phyloP scores from a whole-genome alignment of 2,888 invertebrate genomes.

The Carterocephalus palaemon region DNA sequence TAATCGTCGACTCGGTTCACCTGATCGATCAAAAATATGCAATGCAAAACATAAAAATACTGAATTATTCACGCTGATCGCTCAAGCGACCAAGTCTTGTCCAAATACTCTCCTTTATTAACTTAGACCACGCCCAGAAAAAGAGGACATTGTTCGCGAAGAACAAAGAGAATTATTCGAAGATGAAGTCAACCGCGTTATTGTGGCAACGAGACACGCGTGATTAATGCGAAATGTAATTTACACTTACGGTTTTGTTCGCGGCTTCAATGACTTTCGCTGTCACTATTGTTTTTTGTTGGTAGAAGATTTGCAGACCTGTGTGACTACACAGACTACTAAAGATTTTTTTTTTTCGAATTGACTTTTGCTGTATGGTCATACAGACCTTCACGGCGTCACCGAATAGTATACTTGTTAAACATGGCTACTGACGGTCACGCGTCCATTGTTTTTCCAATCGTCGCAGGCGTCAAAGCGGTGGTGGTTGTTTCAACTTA shows the following conservation, averaged over 20 bases:
- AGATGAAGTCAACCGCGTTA: constrained; percentile 77
- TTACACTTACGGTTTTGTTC: constrained; percentile 63
- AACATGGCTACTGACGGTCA: constrained; percentile 9
- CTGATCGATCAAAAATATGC: too few relatives aligned
- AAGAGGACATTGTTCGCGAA: constrained; percentile 58
- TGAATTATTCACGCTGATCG: too few relatives aligned
- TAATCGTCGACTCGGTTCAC: too few relatives aligned
- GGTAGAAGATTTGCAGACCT: constrained; percentile 22
- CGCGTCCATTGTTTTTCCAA: neutral
- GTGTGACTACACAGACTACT: constrained; percentile 14
- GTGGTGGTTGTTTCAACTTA: constrained; percentile 8
- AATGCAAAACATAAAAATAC: too few relatives aligned
- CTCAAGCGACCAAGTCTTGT: neutral
- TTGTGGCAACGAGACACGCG: constrained; percentile 61
- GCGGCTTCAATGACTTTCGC: constrained; percentile 26
- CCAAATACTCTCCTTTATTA: constrained; percentile 23
- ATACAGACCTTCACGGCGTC: too few relatives aligned
- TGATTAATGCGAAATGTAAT: constrained; percentile 72
- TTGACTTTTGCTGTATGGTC: too few relatives aligned
- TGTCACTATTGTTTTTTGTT: constrained; percentile 9
- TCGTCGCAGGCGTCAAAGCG: constrained; percentile 13
- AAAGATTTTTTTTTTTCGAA: too few relatives aligned
- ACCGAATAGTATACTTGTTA: too few relatives aligned
- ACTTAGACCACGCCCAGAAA: constrained; percentile 43
- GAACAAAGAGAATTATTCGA: constrained; percentile 77